Percentiles rank a stretch among this genome's conserved stretches.
phyloP scores from a whole-genome alignment of 2,888 invertebrate species.

The Nipponacmea schrenckii region DNA sequence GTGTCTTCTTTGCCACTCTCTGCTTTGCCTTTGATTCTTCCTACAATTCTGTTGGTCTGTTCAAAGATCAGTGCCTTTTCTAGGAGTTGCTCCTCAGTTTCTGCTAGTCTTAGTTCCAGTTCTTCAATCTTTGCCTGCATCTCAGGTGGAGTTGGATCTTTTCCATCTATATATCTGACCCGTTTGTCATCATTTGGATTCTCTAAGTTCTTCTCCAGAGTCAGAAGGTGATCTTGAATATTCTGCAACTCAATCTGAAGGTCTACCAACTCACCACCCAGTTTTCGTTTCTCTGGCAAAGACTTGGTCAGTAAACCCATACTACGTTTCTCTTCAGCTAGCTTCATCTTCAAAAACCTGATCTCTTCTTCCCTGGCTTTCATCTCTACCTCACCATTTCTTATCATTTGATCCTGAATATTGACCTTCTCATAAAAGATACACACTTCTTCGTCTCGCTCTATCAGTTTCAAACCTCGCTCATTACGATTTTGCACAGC shows the following conservation, averaged over 20 bases:
- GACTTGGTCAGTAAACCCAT: constrained; percentile 57
- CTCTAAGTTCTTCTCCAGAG: constrained; percentile 64
- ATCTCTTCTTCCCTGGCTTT: constrained; percentile 66
- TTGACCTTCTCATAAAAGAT: constrained; percentile 68
- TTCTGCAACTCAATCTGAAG: constrained; percentile 65
- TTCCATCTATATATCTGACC: constrained; percentile 63
- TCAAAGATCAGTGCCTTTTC: constrained; percentile 67
- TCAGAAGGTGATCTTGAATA: constrained; percentile 66
- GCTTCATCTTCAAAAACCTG: constrained; percentile 62
- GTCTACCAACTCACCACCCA: constrained; percentile 63
- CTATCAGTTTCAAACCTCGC: constrained; percentile 66
- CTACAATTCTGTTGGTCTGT: constrained; percentile 62
- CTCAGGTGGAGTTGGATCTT: constrained; percentile 61
- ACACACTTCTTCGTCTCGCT: constrained; percentile 68
- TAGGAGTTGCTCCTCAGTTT: constrained; percentile 65
- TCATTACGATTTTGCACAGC: constrained; percentile 66
- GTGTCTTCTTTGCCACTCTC: constrained; percentile 66
- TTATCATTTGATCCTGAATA: constrained; percentile 66
- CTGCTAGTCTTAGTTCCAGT: constrained; percentile 64
- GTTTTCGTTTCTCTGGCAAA: constrained; percentile 58
- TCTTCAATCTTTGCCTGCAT: constrained; percentile 65
- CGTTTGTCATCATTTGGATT: constrained; percentile 63
- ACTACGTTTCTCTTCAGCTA: constrained; percentile 61
- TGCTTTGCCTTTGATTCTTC: constrained; percentile 59
- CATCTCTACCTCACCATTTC: constrained; percentile 66